Base-by-base conservation (phyloP, 2,113 vertebrate genomes). In the Variabilichromis moorii region DNA sequence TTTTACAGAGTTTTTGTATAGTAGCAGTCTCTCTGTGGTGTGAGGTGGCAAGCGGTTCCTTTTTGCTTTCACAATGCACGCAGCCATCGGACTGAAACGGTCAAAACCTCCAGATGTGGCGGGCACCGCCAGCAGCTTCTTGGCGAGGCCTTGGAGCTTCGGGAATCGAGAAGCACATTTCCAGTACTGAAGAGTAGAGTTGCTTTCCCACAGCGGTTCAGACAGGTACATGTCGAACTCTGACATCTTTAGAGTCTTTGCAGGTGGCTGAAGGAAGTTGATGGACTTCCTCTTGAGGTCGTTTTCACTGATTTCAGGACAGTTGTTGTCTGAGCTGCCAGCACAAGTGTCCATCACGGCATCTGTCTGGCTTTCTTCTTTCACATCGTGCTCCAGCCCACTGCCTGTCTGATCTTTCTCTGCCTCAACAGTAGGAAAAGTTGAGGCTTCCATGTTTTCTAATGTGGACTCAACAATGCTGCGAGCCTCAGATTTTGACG, bases 61-160 rank as follows among this genome's bases (percentile, higher is more conserved):
- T 42, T 88, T 95, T 55, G 96, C 96, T 68, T 81, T 92, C 4
- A 97, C 90, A 4, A 97, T 94, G 42, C 92, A 95, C 1, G 84
- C 71, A 1, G 96, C 95, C 91, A 96, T 90, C 9, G 95, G 95
- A 83, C 88, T 96, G 8, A 97, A 96, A 4, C 94, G 89, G 42
- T 95, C 94, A 3, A 97, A 97, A n/a, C 96, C 96, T 8, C 96
- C 95, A 0, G 96, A 95, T 19, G 96, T 95, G 33, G 95, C 94
- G 1, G 96, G 96, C 3, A 95, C 71, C 1, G 95, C 92, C 82
- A 97, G 83, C 11, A 96, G 93, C 61, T 90, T 96, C 80, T 92
- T 94, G 68, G 95, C 94, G 2, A 95, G 24, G 26, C 31, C 54
- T 51, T 90, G 95, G 7, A 97, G 93, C n/a, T 54, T n/a, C 1